Conservation (phyloP, 2,113 vertebrate species). For the Ornithorhynchus anatinus region DNA sequence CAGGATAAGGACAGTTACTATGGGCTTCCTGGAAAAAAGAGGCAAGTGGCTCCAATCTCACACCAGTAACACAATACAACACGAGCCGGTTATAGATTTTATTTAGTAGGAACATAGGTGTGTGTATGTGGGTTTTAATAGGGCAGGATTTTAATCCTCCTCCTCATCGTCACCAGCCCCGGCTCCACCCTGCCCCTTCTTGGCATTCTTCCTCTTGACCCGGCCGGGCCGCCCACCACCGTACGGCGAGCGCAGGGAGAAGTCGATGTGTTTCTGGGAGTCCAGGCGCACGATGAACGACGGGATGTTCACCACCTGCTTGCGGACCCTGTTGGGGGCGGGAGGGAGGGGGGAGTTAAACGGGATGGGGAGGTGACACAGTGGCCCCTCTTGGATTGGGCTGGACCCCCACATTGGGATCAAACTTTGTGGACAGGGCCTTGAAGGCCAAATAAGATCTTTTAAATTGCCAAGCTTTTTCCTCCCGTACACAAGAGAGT, state of each 20-base stretch:
- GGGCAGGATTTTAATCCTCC: constrained; percentile 78
- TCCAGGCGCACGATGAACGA: constrained; percentile 93
- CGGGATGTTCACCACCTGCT: constrained; percentile 94
- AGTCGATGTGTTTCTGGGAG: constrained; percentile 95
- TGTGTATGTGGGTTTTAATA: neutral
- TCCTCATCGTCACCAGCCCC: constrained; percentile 88
- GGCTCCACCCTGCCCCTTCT: constrained; percentile 89
- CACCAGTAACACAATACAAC: neutral
- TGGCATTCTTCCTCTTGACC: constrained; percentile 93
- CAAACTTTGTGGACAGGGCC: no score
- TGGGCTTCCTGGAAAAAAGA: neutral
- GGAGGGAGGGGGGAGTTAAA: fast-evolving
- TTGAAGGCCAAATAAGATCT: no score
- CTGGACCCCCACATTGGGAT: no score
- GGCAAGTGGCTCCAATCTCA: neutral
- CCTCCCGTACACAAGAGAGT: no score
- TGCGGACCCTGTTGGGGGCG: constrained; percentile 78
- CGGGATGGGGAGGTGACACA: neutral
- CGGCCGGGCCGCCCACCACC: constrained; percentile 89
- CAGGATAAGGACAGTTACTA: neutral
- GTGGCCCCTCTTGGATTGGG: no score
- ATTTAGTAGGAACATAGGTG: neutral
- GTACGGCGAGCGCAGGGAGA: constrained; percentile 89
- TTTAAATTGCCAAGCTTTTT: no score
- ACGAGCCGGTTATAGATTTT: neutral